These are phyloP conservation scores for Ceyx melanurus DNA, from an alignment of 2,113 vertebrate genomes.

Conservation along the genomic window DNA sequence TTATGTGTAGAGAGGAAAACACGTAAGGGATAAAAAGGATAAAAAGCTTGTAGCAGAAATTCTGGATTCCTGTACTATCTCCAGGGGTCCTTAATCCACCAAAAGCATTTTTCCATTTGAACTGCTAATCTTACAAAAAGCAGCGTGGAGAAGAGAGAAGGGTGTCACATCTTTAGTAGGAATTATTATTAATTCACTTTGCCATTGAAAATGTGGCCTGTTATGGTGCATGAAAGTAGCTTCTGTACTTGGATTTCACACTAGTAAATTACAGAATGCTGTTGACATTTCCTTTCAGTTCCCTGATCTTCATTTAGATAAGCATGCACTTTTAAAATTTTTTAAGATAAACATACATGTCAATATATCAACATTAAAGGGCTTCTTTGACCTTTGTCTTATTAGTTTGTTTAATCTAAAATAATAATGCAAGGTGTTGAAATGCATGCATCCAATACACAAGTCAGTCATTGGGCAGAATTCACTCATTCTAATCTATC, in stretches of 20 bases:
- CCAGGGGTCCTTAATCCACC: conserved; percentile 25
- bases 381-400: not conserved
- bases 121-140: not conserved
- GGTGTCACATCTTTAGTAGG: not conserved
- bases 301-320: not conserved
- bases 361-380: not conserved
- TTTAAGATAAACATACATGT: not conserved
- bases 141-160: not conserved
- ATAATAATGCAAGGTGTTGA: not conserved
- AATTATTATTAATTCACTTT: not conserved
- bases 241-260: not conserved
- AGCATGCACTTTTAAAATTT: not conserved
- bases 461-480: not conserved
- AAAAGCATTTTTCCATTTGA: conserved; percentile 13
- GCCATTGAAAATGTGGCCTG: not conserved
- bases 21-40: not conserved
- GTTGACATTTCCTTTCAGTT: not conserved
- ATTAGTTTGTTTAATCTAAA: not conserved
- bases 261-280: not conserved
- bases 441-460: not conserved
- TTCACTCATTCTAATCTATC: not conserved
- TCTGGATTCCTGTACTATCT: not conserved
- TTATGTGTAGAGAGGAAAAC: not conserved
- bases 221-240: not conserved
- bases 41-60: not conserved